Evolutionary conservation across 2,113 vertebrate genomes (phyloP).

Genomic region (Engystomops pustulosus): DNA sequence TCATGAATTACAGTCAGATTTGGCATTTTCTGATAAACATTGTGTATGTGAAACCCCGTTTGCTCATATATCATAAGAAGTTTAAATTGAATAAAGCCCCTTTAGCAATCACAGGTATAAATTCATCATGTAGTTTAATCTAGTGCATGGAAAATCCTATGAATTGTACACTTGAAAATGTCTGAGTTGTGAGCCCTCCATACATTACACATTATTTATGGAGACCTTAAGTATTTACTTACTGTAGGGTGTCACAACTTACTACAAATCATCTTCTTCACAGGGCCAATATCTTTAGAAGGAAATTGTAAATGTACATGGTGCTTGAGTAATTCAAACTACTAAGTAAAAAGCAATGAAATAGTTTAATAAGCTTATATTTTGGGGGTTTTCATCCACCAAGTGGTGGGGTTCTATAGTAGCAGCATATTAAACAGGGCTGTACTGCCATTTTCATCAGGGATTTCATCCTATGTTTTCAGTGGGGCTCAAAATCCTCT

Average conservation of each 20-base stretch:
- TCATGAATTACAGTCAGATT: neutral
- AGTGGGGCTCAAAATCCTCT: no score
- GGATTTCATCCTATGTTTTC: no score
- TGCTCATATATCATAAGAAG: slow-evolving; percentile 5
- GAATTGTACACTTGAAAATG: slow-evolving; percentile 38
- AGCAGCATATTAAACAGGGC: neutral
- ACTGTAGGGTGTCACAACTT: slow-evolving; percentile 23
- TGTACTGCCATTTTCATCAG: no score
- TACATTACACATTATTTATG: slow-evolving; percentile 21
- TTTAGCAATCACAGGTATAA: slow-evolving; percentile 3
- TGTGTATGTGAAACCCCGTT: neutral
- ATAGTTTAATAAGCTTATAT: neutral
- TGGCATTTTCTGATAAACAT: neutral
- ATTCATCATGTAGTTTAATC: slow-evolving; percentile 32
- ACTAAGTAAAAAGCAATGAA: neutral
- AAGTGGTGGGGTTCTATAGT: neutral
- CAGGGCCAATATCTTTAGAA: slow-evolving; percentile 18
- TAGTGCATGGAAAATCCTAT: slow-evolving; percentile 8
- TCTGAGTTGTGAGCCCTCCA: slow-evolving; percentile 9
- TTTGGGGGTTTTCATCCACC: neutral
- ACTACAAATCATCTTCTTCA: slow-evolving; percentile 11
- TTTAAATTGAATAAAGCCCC: slow-evolving; percentile 34
- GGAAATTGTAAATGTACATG: neutral
- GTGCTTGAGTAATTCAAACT: neutral
- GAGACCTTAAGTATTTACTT: slow-evolving; percentile 19